These are phyloP conservation scores for Panagrolaimus sp. DNA, from an alignment of 1,140 invertebrate genomes.

Conservation along the genomic window DNA sequence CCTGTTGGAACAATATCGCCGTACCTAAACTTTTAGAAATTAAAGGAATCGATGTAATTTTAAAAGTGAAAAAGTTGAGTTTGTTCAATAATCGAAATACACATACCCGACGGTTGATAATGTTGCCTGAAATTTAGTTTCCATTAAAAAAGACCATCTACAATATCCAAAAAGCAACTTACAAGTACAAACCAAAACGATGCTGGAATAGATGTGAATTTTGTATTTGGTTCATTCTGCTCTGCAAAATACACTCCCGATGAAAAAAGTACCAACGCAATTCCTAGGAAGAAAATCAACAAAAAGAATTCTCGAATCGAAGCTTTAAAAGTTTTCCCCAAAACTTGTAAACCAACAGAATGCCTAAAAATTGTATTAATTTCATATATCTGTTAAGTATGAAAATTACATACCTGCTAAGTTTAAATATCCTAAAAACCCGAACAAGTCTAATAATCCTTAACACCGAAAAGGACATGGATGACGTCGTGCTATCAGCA, in stretches of 20 bases:
- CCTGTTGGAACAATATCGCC: slow-evolving; percentile 88
- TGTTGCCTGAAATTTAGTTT: slow-evolving; percentile 37
- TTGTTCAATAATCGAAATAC: slow-evolving; percentile 47
- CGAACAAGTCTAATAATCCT: slow-evolving; percentile 92
- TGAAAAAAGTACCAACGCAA: slow-evolving; percentile 94
- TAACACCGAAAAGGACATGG: slow-evolving; percentile 93
- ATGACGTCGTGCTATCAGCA: slow-evolving; percentile 62
- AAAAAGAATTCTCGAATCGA: slow-evolving; percentile 98
- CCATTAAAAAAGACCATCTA: no score
- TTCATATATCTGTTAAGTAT: background rate
- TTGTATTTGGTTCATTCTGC: slow-evolving; percentile 85
- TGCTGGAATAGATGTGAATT: slow-evolving; percentile 94
- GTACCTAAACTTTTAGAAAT: no score
- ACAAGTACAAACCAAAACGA: slow-evolving; percentile 96
- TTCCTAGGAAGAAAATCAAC: slow-evolving; percentile 81
- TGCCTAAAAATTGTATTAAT: slow-evolving; percentile 66
- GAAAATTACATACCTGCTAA: slow-evolving; percentile 65
- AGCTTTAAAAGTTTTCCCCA: slow-evolving; percentile 95
- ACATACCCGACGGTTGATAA: slow-evolving; percentile 56
- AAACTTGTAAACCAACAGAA: slow-evolving; percentile 92
- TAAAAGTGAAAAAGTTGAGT: no score
- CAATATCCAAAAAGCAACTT: slow-evolving; percentile 59
- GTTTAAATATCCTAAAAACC: slow-evolving; percentile 97
- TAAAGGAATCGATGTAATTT: no score
- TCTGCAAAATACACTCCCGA: slow-evolving; percentile 97